Percentiles rank a stretch among this genome's conserved stretches.
phyloP scores from a whole-genome alignment of 2,888 invertebrate genomes.

The Cremastobaeus sp. region DNA sequence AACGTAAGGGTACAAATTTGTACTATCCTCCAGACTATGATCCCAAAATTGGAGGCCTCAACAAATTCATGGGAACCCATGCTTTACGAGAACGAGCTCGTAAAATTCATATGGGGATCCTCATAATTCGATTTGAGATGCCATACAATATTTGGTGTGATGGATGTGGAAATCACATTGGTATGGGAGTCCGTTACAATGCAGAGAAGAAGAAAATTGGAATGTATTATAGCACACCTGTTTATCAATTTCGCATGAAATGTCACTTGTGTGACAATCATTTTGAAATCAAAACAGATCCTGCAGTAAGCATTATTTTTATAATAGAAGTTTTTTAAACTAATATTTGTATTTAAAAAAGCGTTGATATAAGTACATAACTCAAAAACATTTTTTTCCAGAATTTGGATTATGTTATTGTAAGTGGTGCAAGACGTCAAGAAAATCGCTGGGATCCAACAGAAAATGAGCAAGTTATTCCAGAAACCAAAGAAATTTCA shows the following conservation, averaged over 20 bases:
- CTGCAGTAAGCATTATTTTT: slow-evolving; percentile 83
- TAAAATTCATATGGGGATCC: slow-evolving; percentile 96
- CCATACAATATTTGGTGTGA: slow-evolving; percentile 99
- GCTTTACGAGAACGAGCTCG: slow-evolving; percentile 96
- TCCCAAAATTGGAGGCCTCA: slow-evolving; percentile 95
- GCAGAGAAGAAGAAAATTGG: slow-evolving; percentile 95
- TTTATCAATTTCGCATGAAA: slow-evolving; percentile 99
- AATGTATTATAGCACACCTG: slow-evolving; percentile 98
- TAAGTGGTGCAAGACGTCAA: slow-evolving; percentile 96
- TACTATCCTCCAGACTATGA: slow-evolving; percentile 99
- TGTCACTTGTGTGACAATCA: slow-evolving; percentile 98
- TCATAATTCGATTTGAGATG: slow-evolving; percentile 99
- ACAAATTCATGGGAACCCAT: slow-evolving; percentile 96
- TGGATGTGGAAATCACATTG: slow-evolving; percentile 98
- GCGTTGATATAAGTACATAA: no score
- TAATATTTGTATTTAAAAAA: no score
- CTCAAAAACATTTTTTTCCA: slow-evolving; percentile 78
- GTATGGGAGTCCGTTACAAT: slow-evolving; percentile 99
- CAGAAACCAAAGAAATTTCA: slow-evolving; percentile 94
- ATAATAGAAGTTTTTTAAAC: no score
- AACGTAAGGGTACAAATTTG: slow-evolving; percentile 97
- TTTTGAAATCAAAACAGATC: slow-evolving; percentile 99
- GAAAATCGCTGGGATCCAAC: slow-evolving; percentile 99
- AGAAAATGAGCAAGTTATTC: slow-evolving; percentile 95
- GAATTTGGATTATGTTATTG: slow-evolving; percentile 97